Percentiles rank a stretch among this genome's conserved stretches.
These are phyloP conservation scores for Trogon surrucura DNA, from an alignment of 2,113 vertebrate genomes.

Conservation along the genomic window DNA sequence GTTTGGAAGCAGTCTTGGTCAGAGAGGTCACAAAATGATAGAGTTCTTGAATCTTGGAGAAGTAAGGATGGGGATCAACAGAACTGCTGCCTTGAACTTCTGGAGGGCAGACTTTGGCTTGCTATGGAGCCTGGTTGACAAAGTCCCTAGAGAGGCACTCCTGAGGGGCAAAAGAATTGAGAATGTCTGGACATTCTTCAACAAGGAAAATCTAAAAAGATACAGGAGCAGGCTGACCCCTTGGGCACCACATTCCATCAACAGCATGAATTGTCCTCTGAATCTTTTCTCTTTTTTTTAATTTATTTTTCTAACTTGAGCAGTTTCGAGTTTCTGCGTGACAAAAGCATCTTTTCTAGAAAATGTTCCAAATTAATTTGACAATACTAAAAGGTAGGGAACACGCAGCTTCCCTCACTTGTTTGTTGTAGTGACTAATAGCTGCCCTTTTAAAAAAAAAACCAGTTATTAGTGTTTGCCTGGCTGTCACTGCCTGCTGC, in stretches of 20 bases:
- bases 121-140: too few relatives aligned
- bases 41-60: too few relatives aligned
- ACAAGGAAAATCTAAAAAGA: too few relatives aligned
- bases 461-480: background rate
- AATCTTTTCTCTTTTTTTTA: background rate
- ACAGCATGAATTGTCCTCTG: background rate
- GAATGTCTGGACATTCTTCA: too few relatives aligned
- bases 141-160: too few relatives aligned
- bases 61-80: too few relatives aligned
- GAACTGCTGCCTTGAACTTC: too few relatives aligned
- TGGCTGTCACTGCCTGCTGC: background rate
- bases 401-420: background rate
- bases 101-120: too few relatives aligned
- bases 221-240: too few relatives aligned
- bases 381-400: background rate
- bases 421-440: constrained; percentile 17
- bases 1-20: too few relatives aligned
- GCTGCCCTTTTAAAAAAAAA: background rate
- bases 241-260: background rate
- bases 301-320: background rate
- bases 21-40: too few relatives aligned
- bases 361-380: background rate
- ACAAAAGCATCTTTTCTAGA: background rate
- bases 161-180: too few relatives aligned
- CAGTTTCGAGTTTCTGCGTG: background rate